A percentile compares a stretch with the other conserved stretches of the same genome.
phyloP scores from a whole-genome alignment of 2,113 vertebrate species.

The Elgaria multicarinata region DNA sequence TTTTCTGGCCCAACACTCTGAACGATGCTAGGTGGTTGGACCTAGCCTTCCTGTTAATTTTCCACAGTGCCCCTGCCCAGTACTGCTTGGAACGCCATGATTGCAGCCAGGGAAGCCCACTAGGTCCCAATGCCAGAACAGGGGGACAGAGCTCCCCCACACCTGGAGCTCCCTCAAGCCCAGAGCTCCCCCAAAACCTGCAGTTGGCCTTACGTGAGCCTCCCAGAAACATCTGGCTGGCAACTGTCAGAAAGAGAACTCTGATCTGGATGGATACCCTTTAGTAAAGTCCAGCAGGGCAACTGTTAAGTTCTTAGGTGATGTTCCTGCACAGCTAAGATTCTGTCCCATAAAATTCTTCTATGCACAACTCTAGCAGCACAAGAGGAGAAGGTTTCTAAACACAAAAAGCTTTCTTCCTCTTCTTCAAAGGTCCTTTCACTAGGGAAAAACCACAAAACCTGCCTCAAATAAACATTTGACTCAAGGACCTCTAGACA shows the following conservation, averaged over 20 bases:
- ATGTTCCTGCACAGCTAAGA: not conserved
- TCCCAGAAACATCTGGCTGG: not conserved
- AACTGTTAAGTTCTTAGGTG: too few species aligned
- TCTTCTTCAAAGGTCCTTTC: not conserved
- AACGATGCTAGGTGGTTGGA: not conserved
- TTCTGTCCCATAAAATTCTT: not conserved
- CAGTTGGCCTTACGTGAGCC: not conserved
- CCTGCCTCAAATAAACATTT: slow-evolving; percentile 12
- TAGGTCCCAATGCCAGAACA: not conserved
- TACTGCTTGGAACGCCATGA: not conserved
- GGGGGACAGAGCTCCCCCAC: not conserved
- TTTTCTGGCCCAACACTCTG: not conserved
- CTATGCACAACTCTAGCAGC: not conserved
- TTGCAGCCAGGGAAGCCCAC: not conserved
- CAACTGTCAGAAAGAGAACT: not conserved
- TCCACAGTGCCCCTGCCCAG: not conserved
- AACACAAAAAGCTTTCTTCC: not conserved
- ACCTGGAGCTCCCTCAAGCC: too few species aligned
- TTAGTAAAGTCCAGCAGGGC: not conserved
- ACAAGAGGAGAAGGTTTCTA: not conserved
- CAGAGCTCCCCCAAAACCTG: not conserved
- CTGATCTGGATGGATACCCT: not conserved
- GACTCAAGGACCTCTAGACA: not conserved
- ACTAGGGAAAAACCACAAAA: not conserved
- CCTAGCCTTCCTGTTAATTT: not conserved